Conservation (phyloP, 2,113 vertebrate species). For the Centropus bengalensis region DNA sequence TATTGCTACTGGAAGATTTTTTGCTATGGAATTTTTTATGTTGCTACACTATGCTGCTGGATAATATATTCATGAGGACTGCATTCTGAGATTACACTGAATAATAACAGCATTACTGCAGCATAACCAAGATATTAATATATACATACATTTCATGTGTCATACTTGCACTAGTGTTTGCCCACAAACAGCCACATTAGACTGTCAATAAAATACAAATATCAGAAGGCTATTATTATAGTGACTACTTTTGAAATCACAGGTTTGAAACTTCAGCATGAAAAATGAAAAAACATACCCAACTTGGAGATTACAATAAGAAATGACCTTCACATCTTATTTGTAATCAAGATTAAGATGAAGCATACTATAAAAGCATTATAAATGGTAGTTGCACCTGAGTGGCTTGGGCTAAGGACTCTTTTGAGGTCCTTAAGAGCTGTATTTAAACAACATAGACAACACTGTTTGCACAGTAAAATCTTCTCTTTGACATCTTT, state of each 20-base stretch:
- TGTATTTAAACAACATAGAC: neutral
- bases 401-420: neutral
- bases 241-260: neutral
- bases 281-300: neutral
- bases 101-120: neutral
- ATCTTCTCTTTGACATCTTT: neutral
- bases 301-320: neutral
- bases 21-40: neutral
- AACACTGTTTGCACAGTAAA: neutral
- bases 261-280: neutral
- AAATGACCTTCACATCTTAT: neutral
- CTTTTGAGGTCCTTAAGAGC: neutral
- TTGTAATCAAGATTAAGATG: neutral
- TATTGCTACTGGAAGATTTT: neutral
- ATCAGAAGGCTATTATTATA: neutral
- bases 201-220: neutral
- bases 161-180: neutral
- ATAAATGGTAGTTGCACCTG: neutral
- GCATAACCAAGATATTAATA: neutral
- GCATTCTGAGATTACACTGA: neutral
- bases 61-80: neutral
- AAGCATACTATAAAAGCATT: neutral
- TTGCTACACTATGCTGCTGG: neutral
- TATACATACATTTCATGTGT: neutral
- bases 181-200: neutral